Evolutionary conservation across 2,113 vertebrate genomes (phyloP).

Genomic region (Xenopus tropicalis): UCB_Xtro_10.0 CM004445.2:39671001-39671500

Average conservation of each 20-base stretch:
- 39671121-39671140: too few species aligned
- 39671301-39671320: slow-evolving; percentile 42
- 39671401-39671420: slow-evolving; percentile 40
- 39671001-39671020: too few species aligned
- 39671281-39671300: slow-evolving; percentile 23
- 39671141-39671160: too few species aligned
- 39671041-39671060: too few species aligned
- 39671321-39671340: slow-evolving; percentile 40
- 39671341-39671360: slow-evolving; percentile 42
- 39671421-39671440: slow-evolving; percentile 13
- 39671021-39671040: too few species aligned
- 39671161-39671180: too few species aligned
- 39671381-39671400: slow-evolving; percentile 36
- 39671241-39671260: slow-evolving; percentile 17
- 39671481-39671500: slow-evolving; percentile 23
- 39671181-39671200: too few species aligned
- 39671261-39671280: slow-evolving; percentile 27
- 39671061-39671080: too few species aligned
- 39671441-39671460: slow-evolving; percentile 13
- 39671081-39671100: too few species aligned
- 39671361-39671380: slow-evolving; percentile 24
- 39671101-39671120: too few species aligned
- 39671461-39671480: slow-evolving; percentile 34
- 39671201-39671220: too few species aligned
- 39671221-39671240: not conserved